Conservation (phyloP, 1,140 invertebrate genomes). For the Diorhabda sublineata region DNA sequence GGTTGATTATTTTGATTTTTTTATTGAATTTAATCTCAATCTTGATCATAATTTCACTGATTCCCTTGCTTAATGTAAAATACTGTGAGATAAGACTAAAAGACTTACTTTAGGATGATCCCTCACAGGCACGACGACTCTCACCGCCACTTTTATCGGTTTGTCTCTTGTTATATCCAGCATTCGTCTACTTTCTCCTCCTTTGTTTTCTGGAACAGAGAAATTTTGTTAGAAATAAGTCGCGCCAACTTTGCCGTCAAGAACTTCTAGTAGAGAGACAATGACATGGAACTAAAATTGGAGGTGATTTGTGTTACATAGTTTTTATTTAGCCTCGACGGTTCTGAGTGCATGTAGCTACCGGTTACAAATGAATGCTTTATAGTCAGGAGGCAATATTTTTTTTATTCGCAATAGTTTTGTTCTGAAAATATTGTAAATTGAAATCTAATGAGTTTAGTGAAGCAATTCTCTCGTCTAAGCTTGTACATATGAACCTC, state of each 20-base stretch:
- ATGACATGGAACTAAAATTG: neutral
- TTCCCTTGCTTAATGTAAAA: neutral
- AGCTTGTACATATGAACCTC: too few species aligned
- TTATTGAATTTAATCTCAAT: too few species aligned
- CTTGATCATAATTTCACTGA: too few species aligned
- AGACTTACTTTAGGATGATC: conserved; percentile 75
- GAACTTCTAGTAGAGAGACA: neutral
- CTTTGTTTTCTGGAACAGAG: conserved; percentile 28
- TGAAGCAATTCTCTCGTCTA: too few species aligned
- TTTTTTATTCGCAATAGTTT: neutral
- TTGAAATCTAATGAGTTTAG: too few species aligned
- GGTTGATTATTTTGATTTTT: too few species aligned
- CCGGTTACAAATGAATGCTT: neutral
- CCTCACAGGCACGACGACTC: conserved; percentile 73
- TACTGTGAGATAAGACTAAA: neutral
- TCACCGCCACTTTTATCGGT: conserved; percentile 74
- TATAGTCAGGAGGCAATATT: neutral
- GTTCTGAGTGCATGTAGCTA: neutral
- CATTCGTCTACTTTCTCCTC: conserved; percentile 23
- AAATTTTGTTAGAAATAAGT: conserved; percentile 15
- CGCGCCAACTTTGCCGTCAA: conserved; percentile 9
- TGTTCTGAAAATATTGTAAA: too few species aligned
- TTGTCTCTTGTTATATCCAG: conserved; percentile 79
- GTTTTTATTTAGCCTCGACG: neutral
- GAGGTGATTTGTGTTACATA: neutral